These are phyloP conservation scores for Xestia ashworthii DNA, from an alignment of 2,888 invertebrate genomes.

Conservation along the genomic window DNA sequence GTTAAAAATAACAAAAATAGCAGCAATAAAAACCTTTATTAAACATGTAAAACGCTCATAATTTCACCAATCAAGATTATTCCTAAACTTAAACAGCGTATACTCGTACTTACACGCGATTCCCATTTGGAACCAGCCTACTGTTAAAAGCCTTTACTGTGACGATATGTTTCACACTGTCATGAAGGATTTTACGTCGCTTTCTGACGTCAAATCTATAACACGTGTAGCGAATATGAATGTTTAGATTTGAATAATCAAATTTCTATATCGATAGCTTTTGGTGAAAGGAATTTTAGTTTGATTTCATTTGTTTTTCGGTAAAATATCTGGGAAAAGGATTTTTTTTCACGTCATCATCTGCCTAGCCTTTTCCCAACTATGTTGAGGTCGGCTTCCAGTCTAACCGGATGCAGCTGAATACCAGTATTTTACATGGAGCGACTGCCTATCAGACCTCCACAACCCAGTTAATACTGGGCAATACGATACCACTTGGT, in stretches of 20 bases:
- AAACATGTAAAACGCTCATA: conserved; percentile 1
- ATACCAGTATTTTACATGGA: too few relatives aligned
- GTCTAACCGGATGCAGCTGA: too few relatives aligned
- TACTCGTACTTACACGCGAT: too few relatives aligned
- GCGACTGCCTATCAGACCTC: too few relatives aligned
- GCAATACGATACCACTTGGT: too few relatives aligned
- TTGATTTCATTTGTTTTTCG: not conserved
- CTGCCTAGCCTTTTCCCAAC: too few relatives aligned
- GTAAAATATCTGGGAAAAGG: too few relatives aligned
- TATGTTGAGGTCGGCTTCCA: too few relatives aligned
- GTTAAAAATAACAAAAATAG: too few relatives aligned
- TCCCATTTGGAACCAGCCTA: not conserved
- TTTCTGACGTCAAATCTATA: conserved; percentile 20
- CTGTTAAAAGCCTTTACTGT: not conserved
- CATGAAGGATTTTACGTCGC: conserved; percentile 23
- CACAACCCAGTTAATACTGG: too few relatives aligned
- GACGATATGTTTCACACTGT: not conserved
- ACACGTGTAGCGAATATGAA: conserved; percentile 39
- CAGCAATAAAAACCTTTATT: not conserved
- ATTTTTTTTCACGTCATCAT: too few relatives aligned
- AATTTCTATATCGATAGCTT: not conserved
- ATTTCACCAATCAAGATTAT: conserved; percentile 7
- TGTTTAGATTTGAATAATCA: conserved; percentile 25
- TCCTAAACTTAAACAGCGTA: not conserved
- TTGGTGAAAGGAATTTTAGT: conserved; percentile 1